These are phyloP conservation scores for Sceloporus tristichus DNA, from an alignment of 2,113 vertebrate genomes.

Conservation along the genomic window DNA sequence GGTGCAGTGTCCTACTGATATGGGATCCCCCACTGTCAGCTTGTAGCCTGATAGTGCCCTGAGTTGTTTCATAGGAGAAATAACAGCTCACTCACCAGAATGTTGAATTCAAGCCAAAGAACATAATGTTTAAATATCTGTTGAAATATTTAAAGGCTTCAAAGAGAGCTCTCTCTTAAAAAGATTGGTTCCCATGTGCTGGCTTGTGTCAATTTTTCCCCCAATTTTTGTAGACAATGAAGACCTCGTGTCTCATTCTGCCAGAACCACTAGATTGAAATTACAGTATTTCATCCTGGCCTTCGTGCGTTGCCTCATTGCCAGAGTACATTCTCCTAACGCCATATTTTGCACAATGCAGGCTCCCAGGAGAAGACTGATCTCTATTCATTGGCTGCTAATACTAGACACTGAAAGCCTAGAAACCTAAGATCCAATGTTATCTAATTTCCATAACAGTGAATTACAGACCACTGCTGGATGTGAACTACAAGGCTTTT, in stretches of 20 bases:
- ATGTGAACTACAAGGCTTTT: background rate
- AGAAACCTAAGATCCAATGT: background rate
- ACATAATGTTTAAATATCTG: too few relatives aligned
- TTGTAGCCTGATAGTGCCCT: too few relatives aligned
- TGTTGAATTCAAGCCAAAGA: too few relatives aligned
- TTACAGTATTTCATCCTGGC: background rate
- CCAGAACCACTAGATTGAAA: background rate
- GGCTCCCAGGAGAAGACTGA: background rate
- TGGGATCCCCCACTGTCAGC: too few relatives aligned
- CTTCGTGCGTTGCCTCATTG: background rate
- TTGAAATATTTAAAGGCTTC: too few relatives aligned
- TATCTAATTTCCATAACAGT: background rate
- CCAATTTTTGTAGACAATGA: background rate
- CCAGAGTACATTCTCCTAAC: background rate
- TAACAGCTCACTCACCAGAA: too few relatives aligned
- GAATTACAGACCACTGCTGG: conserved; percentile 21
- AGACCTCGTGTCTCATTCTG: background rate
- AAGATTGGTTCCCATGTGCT: too few relatives aligned
- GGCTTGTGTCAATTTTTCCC: too few relatives aligned
- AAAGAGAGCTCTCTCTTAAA: too few relatives aligned
- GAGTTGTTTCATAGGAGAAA: too few relatives aligned
- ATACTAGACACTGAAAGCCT: background rate
- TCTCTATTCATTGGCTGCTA: background rate
- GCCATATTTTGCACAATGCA: background rate
- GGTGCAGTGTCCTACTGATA: too few relatives aligned